These are phyloP conservation scores for Pleuronectes platessa DNA, from an alignment of 2,113 vertebrate genomes.

Conservation along the genomic window DNA sequence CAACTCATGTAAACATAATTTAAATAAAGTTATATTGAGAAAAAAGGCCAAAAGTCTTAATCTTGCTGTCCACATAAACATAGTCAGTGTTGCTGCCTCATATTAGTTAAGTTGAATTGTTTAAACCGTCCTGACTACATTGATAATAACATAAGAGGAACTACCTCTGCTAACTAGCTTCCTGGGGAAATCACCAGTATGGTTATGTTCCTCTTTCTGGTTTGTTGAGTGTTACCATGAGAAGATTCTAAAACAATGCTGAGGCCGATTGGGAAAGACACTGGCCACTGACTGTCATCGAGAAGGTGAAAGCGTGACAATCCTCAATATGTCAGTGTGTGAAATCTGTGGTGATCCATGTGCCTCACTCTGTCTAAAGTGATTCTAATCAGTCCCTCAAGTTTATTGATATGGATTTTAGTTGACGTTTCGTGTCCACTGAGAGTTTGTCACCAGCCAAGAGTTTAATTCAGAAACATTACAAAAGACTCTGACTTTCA, in stretches of 20 bases:
- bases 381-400: slow-evolving; percentile 5
- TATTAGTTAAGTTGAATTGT: too few species aligned
- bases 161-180: background rate
- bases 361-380: slow-evolving; percentile 3
- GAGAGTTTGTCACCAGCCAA: background rate
- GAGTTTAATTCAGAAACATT: too few species aligned
- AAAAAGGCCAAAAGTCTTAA: too few species aligned
- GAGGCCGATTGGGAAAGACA: background rate
- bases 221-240: background rate
- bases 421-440: too few species aligned
- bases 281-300: background rate
- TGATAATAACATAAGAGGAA: background rate
- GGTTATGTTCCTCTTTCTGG: background rate
- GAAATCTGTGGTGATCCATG: slow-evolving; percentile 15
- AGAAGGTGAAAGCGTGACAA: background rate
- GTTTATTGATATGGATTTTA: background rate
- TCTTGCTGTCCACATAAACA: too few species aligned
- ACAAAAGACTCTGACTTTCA: background rate
- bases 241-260: background rate
- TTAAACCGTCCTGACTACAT: too few species aligned
- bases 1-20: too few species aligned
- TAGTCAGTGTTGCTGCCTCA: too few species aligned
- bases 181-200: background rate
- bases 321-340: background rate
- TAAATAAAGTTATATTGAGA: too few species aligned